Evolutionary conservation across 1,140 invertebrate genomes (phyloP), one percentile per base, ranked within the genome.

Genomic region (Melipona quadrifasciata): DNA sequence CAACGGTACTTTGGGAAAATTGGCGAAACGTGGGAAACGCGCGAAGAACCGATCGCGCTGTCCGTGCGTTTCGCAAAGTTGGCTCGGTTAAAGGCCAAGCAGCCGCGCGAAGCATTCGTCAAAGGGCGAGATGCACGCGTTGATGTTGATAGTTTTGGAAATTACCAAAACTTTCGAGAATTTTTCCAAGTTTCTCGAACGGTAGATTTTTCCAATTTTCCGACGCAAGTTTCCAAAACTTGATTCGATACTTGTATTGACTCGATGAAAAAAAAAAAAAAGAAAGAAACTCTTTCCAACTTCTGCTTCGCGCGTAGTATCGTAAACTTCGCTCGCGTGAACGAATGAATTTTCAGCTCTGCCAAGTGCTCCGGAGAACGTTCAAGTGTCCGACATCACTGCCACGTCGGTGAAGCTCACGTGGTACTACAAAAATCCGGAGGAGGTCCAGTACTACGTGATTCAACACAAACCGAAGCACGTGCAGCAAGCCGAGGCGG

Each of bases 401-500:
- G 97, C 98, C 4, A 98, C 98, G 4, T 98, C 98, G 0, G 98
- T 99, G 16, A 96, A 98, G 82, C 95, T 99, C 77, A 97, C 97
- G 2, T 99, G 99, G 99, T 97, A 97, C 0, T 98, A 98, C 93
- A 97, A 97, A 91, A 97, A 97, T 64, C 96, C 96, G 2, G 97
- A 98, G 90, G 97, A 98, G 88, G 96, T 99, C 27, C 97, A 97
- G 86, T 99, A 99, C 92, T 99, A 99, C 95, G 98, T 99, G 65
- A 98, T 99, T 85, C 98, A 99, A 92, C 99, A 99, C 95, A 99
- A 99, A 93, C 98, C 98, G 5, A 98, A 98, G 95, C 97, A 97
- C 92, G 97, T 97, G 58, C 97, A 93, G 85, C 95, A 96, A 94
- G 97, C 97, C 55, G 98, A 96, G 93, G 97, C 97, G 88, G 98